A percentile compares a stretch with the other conserved stretches of the same genome.
Evolutionary conservation across 2,113 vertebrate species (phyloP).

Genomic region (Dendropsophus ebraccatus): DNA sequence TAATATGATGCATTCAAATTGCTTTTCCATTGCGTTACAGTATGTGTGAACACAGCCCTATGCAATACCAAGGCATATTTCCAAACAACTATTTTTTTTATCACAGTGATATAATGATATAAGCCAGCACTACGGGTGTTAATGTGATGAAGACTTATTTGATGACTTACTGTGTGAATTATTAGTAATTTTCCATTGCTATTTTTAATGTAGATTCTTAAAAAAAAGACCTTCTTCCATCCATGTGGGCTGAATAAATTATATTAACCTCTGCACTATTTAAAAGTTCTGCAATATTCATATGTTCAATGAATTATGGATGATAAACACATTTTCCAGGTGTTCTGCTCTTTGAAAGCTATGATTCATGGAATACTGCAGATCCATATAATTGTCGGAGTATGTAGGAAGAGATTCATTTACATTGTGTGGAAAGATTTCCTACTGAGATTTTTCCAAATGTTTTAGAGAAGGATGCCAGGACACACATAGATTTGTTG

Average conservation of each 20-base stretch:
- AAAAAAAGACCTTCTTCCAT: conserved; percentile 7
- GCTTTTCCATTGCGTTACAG: too few species aligned
- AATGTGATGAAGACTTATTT: neutral
- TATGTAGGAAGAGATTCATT: neutral
- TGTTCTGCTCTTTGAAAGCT: neutral
- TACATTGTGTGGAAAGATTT: neutral
- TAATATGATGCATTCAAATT: too few species aligned
- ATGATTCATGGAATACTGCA: neutral
- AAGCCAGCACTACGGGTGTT: neutral
- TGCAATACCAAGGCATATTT: too few species aligned
- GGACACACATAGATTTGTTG: neutral
- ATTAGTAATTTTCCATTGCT: neutral
- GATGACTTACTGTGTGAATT: conserved; percentile 5
- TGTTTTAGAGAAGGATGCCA: neutral
- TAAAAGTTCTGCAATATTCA: conserved; percentile 4
- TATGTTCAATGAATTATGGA: neutral
- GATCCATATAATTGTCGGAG: neutral
- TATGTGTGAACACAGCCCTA: too few species aligned
- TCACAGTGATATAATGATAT: too few species aligned
- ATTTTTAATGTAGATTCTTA: neutral
- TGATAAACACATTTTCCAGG: conserved; percentile 17
- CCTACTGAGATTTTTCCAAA: neutral
- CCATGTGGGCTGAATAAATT: neutral
- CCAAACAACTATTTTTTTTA: too few species aligned
- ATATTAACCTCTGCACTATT: neutral